Conservation (phyloP, 2,888 invertebrate genomes). For the Polydrusus pterygomalis region DNA sequence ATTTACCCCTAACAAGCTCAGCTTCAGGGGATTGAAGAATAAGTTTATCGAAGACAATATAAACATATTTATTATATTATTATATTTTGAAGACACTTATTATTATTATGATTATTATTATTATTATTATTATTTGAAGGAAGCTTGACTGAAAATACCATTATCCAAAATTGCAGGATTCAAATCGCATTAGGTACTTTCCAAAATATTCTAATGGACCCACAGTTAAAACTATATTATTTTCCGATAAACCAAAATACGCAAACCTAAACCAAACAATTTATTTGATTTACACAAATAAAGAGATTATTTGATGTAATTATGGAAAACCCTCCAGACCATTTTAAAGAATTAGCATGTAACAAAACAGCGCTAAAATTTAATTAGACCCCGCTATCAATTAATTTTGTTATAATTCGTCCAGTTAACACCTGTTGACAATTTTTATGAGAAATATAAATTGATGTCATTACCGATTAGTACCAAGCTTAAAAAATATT, state of each 20-base stretch:
- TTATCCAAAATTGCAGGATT: too few relatives aligned
- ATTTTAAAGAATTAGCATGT: not conserved
- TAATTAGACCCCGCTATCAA: conserved; percentile 7
- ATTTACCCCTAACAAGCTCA: too few relatives aligned
- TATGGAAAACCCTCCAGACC: conserved; percentile 3
- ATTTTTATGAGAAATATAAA: conserved; percentile 13
- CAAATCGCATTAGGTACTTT: too few relatives aligned
- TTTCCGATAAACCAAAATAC: not conserved
- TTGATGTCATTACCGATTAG: conserved; percentile 26
- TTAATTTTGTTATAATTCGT: conserved; percentile 20
- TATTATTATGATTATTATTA: too few relatives aligned
- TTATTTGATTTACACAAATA: not conserved
- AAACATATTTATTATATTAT: too few relatives aligned
- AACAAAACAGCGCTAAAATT: not conserved
- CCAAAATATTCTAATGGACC: too few relatives aligned
- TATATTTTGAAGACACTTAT: too few relatives aligned
- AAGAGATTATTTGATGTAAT: not conserved
- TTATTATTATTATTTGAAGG: too few relatives aligned
- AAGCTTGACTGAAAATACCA: too few relatives aligned
- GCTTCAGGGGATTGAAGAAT: too few relatives aligned
- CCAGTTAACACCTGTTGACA: conserved; percentile 8
- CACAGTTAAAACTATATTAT: too few relatives aligned
- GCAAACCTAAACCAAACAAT: not conserved
- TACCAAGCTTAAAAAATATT: conserved; percentile 14
- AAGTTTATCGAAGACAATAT: too few relatives aligned